These are phyloP conservation scores for Drosophila birchii DNA, from an alignment of 2,888 invertebrate genomes.

Conservation along the genomic window DNA sequence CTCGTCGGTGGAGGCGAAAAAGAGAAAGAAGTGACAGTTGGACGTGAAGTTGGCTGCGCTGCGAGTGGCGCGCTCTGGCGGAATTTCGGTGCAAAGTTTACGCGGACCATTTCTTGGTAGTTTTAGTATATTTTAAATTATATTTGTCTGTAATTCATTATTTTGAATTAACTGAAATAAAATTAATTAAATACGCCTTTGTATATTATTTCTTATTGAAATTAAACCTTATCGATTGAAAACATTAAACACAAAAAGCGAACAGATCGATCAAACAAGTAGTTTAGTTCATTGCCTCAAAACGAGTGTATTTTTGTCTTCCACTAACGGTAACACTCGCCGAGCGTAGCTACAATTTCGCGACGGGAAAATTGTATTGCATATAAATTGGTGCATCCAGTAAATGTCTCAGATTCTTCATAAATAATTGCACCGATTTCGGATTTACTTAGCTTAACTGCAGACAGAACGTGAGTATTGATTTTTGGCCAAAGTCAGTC, in stretches of 20 bases:
- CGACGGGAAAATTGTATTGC: slow-evolving; percentile 24
- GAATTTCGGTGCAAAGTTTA: neutral
- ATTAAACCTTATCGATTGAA: no score
- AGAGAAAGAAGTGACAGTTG: slow-evolving; percentile 72
- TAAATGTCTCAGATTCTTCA: slow-evolving; percentile 2
- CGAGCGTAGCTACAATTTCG: slow-evolving; percentile 21
- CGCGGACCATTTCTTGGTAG: neutral
- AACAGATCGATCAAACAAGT: neutral
- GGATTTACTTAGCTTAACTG: neutral
- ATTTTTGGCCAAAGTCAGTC: slow-evolving; percentile 42
- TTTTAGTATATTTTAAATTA: neutral
- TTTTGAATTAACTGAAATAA: no score
- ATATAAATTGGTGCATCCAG: slow-evolving; percentile 4
- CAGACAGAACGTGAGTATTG: slow-evolving; percentile 67
- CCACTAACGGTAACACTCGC: slow-evolving; percentile 11
- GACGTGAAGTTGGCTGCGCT: slow-evolving; percentile 73
- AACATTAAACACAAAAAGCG: no score
- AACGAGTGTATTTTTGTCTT: neutral
- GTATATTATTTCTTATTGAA: no score
- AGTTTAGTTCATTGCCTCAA: neutral
- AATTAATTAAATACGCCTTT: no score
- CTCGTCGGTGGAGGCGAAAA: slow-evolving; percentile 76
- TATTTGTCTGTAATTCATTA: no score
- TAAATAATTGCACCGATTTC: slow-evolving; percentile 7
- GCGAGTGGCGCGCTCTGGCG: slow-evolving; percentile 10